Base-by-base conservation (phyloP, 2,888 invertebrate genomes). In the Heliconius hortense region DNA sequence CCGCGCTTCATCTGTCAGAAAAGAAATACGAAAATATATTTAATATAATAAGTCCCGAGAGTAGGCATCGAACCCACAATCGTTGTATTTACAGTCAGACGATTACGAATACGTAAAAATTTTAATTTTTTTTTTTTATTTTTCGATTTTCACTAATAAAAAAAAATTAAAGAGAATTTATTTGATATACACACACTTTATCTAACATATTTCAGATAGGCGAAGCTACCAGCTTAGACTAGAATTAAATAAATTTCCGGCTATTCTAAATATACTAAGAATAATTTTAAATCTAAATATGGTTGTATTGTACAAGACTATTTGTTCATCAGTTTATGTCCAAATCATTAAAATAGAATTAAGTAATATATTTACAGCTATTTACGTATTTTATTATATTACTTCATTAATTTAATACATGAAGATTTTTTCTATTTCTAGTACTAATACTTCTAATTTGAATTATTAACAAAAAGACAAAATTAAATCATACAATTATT, bases 311-410 rank as follows among this genome's bases (percentile, higher is more conserved):
- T 48, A 18, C 7, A 48, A 21, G 43, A 43, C 5, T 43, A 24
- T 43, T 59, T 7, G 24, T 59, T n/a, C 10, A 10, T 24, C 24
- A 11, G 3, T 24, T 59, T 59, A n/a, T 59, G 59, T 56, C 8
- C 3, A 59, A 24, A 59, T 59, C 24, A 59, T 59, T 11, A 59
- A 35, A 35, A n/a, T 24, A 64, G 4, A 64, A 24, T 11, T 13
- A 24, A 13, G 15, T 39, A 4, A 5, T 66, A 26, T 66, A 66
- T 66, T 66, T 66, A 66, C 66, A 66, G 5, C 15, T 56, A 69
- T 69, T 69, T 69, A 69, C 69, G 69, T 69, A 69, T 69, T 69
- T 56, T n/a, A 39, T 66, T 64, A 64, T 24, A 7, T 39, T 66
- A 66, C 18, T 39, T n/a, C 2, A n/a, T n/a, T 3, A 56, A 56